Conservation (phyloP, 2,888 invertebrate species). For the Leucoma salicis region DNA sequence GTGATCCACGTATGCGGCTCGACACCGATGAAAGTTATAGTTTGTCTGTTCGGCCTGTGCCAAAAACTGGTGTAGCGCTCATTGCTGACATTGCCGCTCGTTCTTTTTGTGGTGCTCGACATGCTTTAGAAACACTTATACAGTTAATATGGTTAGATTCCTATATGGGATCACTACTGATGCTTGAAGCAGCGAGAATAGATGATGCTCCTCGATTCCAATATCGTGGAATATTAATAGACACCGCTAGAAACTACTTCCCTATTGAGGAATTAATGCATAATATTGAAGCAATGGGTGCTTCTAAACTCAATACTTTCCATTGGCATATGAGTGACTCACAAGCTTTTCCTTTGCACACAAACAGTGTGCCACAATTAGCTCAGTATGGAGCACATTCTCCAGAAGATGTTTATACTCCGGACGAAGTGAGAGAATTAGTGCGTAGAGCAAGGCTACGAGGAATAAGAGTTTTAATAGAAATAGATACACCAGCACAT, state of each 20-base stretch:
- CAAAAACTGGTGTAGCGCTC: slow-evolving; percentile 60
- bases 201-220: slow-evolving; percentile 88
- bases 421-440: slow-evolving; percentile 86
- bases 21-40: slow-evolving; percentile 88
- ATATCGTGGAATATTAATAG: slow-evolving; percentile 93
- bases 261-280: slow-evolving; percentile 85
- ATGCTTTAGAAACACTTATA: slow-evolving; percentile 88
- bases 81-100: slow-evolving; percentile 83
- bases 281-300: slow-evolving; percentile 92
- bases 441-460: slow-evolving; percentile 89
- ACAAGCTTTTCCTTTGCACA: slow-evolving; percentile 93
- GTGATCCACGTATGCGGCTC: slow-evolving; percentile 80
- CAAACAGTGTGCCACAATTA: slow-evolving; percentile 87
- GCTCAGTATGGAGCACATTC: slow-evolving; percentile 90
- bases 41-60: slow-evolving; percentile 78
- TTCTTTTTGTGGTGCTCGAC: slow-evolving; percentile 88
- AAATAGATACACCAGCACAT: slow-evolving; percentile 94
- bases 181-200: slow-evolving; percentile 84
- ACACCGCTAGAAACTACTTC: slow-evolving; percentile 94
- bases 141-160: slow-evolving; percentile 90
- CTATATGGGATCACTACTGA: slow-evolving; percentile 78
- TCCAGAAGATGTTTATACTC: slow-evolving; percentile 86
- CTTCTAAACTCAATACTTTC: slow-evolving; percentile 93
- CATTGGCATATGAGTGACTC: slow-evolving; percentile 96
- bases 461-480: slow-evolving; percentile 92